These are phyloP conservation scores for Caenorhabditis tropicalis DNA, from an alignment of 1,140 invertebrate genomes.

Conservation along the genomic window DNA sequence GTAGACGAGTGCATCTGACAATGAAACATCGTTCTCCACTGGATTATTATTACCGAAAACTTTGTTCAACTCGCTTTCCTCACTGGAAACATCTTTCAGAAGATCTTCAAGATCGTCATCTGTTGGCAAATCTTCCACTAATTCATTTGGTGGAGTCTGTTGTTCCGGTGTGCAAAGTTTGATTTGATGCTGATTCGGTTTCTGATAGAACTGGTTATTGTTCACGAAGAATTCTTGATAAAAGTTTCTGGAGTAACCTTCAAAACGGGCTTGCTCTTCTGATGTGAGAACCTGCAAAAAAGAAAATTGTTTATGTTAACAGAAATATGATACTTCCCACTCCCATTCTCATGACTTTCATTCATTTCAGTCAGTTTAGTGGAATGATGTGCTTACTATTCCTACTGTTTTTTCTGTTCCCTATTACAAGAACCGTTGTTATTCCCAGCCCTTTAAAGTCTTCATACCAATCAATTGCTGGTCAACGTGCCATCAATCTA, in stretches of 20 bases:
- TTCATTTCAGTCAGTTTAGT: not conserved
- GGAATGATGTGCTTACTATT: not conserved
- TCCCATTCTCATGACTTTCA: not conserved
- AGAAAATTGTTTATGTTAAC: slow-evolving; percentile 19
- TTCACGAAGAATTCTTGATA: slow-evolving; percentile 62
- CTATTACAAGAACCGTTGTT: not conserved
- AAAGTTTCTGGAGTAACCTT: slow-evolving; percentile 60
- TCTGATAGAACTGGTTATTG: not conserved
- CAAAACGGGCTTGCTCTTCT: slow-evolving; percentile 60
- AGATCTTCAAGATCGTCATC: slow-evolving; percentile 44
- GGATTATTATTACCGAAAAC: slow-evolving; percentile 13
- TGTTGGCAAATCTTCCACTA: not conserved
- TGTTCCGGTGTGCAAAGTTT: not conserved
- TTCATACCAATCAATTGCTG: slow-evolving; percentile 40
- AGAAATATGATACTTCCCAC: not conserved
- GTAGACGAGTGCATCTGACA: slow-evolving; percentile 29
- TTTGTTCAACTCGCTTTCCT: slow-evolving; percentile 46
- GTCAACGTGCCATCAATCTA: slow-evolving; percentile 52
- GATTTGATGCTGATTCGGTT: not conserved
- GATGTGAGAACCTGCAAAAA: slow-evolving; percentile 60
- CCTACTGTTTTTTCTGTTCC: not conserved
- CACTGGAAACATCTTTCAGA: slow-evolving; percentile 44
- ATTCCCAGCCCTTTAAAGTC: not conserved
- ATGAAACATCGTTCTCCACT: slow-evolving; percentile 35
- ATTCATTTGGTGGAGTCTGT: not conserved